Base-by-base conservation (phyloP, 2,113 vertebrate species). In the Hystrix brachyura region DNA sequence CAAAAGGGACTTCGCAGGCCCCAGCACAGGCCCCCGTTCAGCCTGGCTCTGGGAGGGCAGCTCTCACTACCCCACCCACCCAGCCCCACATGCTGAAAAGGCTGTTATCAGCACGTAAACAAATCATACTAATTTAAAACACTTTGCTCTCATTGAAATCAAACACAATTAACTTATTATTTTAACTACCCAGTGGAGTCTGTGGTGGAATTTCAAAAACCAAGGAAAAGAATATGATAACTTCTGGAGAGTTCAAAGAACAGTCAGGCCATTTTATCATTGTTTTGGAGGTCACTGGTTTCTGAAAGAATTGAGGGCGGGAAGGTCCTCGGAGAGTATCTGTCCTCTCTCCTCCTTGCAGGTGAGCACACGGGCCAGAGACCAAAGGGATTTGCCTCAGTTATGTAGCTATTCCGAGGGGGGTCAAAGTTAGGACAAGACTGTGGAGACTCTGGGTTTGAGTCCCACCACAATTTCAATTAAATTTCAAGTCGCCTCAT, bases 151-250 rank as follows among this genome's bases (percentile, higher is more conserved):
- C 64, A 92, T 86, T 97, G 94, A 97, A 97, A 95, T 97, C 84
- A 96, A 97, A 96, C 81, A 97, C 93, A 98, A 98, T 97, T 96
- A 96, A 85, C 91, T 90, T 96, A 97, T 97, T 97, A 97, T 98
- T 98, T 96, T 97, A 97, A 96, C 88, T 69, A 82, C 92, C 85
- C 95, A 46, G 85, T 94, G 64, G 96, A 95, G 69, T 89, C 81
- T 76, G 15, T 76, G 87, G 92, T 96, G 71, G 81, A 80, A 95
- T 95, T 96, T 90, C 81, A 25, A 94, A 97, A 96, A 92, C 34
- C 83, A 95, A 88, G 65, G 92, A 95, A 92, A 97, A 97, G 89
- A 95, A 94, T 87, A 92, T 87, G 97, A 89, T 92, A 87, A 98
- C 84, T 96, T 97, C 83, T 29, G 64, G 90, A 92, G 84, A 90